These are phyloP conservation scores for Lycaon pictus DNA, from an alignment of 2,113 vertebrate genomes.

Conservation along the genomic window DNA sequence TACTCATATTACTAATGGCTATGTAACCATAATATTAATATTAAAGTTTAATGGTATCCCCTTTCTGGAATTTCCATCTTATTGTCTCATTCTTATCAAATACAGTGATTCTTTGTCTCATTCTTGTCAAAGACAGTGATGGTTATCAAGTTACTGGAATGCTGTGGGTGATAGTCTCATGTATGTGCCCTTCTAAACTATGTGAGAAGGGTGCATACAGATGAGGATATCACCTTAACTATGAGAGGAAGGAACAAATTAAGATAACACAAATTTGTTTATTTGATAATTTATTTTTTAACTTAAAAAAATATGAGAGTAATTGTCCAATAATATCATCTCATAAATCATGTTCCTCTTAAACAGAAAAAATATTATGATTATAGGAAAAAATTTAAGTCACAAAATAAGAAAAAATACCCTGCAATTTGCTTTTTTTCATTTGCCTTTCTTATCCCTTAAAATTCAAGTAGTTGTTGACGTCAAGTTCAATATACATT, in stretches of 20 bases:
- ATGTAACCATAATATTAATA: background rate
- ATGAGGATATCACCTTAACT: background rate
- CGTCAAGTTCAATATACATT: background rate
- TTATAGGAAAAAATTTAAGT: background rate
- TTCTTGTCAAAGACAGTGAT: background rate
- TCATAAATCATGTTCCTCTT: background rate
- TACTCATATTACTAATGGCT: background rate
- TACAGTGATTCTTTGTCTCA: background rate
- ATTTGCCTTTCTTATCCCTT: background rate
- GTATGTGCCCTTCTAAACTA: background rate
- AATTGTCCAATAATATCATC: background rate
- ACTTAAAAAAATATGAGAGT: background rate
- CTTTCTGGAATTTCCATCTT: background rate
- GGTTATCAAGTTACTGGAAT: background rate
- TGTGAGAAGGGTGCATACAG: background rate
- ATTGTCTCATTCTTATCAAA: background rate
- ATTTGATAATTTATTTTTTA: background rate
- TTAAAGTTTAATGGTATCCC: background rate
- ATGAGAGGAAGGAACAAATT: background rate
- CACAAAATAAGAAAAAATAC: slow-evolving; percentile 2
- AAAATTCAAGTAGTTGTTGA: slow-evolving; percentile 2
- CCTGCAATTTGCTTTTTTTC: background rate
- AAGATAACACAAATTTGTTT: background rate
- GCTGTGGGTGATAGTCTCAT: background rate
- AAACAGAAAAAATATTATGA: background rate